phyloP scores from a whole-genome alignment of 2,113 vertebrate genomes.

The Setophaga kirtlandii region DNA sequence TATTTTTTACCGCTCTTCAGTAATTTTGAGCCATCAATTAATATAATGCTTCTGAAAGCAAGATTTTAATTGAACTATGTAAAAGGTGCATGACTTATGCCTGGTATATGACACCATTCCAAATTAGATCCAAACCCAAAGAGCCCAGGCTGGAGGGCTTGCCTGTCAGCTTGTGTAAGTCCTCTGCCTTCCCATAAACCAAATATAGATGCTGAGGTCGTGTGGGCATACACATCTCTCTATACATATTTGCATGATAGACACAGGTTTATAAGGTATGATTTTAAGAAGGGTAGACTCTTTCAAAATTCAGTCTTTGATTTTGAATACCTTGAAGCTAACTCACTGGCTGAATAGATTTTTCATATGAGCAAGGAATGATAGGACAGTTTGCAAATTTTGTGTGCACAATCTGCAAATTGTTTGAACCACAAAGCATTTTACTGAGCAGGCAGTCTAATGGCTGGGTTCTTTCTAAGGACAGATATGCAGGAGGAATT shows the following conservation, averaged over 20 bases:
- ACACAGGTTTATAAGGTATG: neutral
- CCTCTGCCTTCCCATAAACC: neutral
- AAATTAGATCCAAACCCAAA: neutral
- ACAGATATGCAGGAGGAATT: neutral
- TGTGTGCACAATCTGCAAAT: neutral
- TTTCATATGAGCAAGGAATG: neutral
- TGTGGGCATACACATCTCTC: neutral
- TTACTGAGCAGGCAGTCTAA: neutral
- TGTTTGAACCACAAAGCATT: neutral
- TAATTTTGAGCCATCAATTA: neutral
- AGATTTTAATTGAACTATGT: slow-evolving; percentile 13
- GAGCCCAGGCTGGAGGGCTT: neutral
- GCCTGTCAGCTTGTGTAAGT: neutral
- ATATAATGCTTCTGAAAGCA: neutral
- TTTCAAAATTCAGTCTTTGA: neutral
- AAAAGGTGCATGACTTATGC: neutral
- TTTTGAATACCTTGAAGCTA: neutral
- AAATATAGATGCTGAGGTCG: neutral
- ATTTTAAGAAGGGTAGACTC: neutral
- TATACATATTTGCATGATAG: neutral
- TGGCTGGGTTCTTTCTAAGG: neutral
- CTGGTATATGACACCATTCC: neutral
- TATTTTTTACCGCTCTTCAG: neutral
- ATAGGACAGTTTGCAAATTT: neutral
- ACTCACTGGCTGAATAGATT: neutral